Base-by-base conservation (phyloP, 2,113 vertebrate genomes). In the Apaloderma vittatum region DNA sequence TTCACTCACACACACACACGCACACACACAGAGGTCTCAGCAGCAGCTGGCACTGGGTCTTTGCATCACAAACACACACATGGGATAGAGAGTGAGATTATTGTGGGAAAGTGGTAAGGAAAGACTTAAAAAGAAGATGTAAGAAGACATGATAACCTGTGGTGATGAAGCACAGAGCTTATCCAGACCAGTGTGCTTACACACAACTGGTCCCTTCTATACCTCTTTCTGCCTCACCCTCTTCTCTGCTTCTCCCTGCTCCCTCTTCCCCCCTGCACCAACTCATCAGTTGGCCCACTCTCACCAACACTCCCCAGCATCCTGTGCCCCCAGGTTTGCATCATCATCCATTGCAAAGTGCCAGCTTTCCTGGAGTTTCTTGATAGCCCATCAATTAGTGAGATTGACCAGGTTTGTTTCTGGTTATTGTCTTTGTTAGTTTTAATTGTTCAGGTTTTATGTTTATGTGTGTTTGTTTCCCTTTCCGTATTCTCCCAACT, bases 161-260 rank as follows among this genome's bases (percentile, higher is more conserved):
- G 18, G 32, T 11, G 17, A n/a, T 55, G 48, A 72, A 19, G 15
- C 5, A 4, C 15, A 29, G 29, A 32, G 23, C 24, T 63, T 43
- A 80, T 34, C 19, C 43, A 34, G 43, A 72, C 16, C 16, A 49
- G 16, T 1, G 0, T 34, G 30, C 7, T 57, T 48, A 49, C 19
- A 48, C 8, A 12, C 1, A 3, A 36, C 6, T 6, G 2, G 7
- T 1, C 15, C 37, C 9, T 54, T n/a, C 48, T 37, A 27, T 11
- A 55, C 3, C 30, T 10, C 36, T 76, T 58, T n/a, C 29, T 27
- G 54, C 15, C 34, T 45, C 5, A 40, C 29, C 4, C 3, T 1
- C 6, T 6, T 52, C 4, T 54, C 34, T n/a, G 29, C n/a, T 58
- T 8, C 30, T 9, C 11, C 32, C 48, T 54, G 9, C 22, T 54